Conservation (phyloP, 2,888 invertebrate genomes). For the Drosophila affinis region DNA sequence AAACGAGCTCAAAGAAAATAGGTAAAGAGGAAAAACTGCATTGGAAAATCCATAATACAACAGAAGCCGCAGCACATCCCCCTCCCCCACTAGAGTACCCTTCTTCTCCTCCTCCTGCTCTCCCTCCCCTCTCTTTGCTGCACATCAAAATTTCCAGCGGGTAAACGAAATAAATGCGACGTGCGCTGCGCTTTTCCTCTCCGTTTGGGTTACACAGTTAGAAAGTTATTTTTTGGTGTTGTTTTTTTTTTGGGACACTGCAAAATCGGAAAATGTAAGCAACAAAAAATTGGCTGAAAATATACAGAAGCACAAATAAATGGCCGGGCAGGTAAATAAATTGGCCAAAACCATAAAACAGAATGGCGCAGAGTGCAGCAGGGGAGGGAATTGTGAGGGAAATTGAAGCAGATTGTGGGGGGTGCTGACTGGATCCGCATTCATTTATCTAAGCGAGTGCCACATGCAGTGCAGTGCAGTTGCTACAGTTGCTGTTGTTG, state of each 20-base stretch:
- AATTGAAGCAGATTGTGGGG: slow-evolving; percentile 33
- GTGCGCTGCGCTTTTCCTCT: slow-evolving; percentile 42
- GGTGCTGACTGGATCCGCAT: slow-evolving; percentile 11
- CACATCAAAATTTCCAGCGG: slow-evolving; percentile 21
- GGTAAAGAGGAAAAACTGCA: slow-evolving; percentile 18
- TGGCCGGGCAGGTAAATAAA: slow-evolving; percentile 55
- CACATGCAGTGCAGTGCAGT: not conserved
- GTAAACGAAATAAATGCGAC: slow-evolving; percentile 38
- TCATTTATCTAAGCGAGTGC: slow-evolving; percentile 21
- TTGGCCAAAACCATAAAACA: slow-evolving; percentile 28
- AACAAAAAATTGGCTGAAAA: slow-evolving; percentile 25
- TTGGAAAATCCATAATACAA: slow-evolving; percentile 17
- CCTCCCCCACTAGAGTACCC: not conserved
- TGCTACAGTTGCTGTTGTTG: no score
- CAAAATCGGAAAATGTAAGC: slow-evolving; percentile 11
- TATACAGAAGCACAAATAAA: slow-evolving; percentile 35
- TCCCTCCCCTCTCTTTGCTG: not conserved
- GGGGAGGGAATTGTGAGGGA: not conserved
- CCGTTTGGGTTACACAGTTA: slow-evolving; percentile 23
- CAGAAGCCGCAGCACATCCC: slow-evolving; percentile 15
- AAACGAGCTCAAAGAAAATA: slow-evolving; percentile 11
- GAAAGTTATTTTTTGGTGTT: slow-evolving; percentile 5
- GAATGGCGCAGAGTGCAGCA: not conserved
- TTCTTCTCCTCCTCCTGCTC: not conserved
- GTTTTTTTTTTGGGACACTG: not conserved